These are phyloP conservation scores for Meloidogyne exigua DNA, from an alignment of 1,140 invertebrate genomes.

Conservation along the genomic window DNA sequence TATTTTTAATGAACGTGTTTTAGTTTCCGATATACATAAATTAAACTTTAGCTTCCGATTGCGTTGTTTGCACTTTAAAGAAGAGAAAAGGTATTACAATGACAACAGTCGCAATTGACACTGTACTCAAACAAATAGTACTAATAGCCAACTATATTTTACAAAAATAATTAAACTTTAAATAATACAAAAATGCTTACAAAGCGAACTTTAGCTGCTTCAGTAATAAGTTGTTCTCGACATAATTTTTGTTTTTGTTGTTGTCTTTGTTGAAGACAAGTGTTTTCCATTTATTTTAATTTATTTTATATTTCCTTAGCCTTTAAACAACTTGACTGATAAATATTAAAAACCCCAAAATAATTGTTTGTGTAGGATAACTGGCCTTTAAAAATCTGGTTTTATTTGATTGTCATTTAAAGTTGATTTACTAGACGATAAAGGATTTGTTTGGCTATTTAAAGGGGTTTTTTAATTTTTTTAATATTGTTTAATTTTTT, in stretches of 20 bases:
- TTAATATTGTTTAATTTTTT: not conserved
- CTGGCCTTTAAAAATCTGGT: slow-evolving; percentile 4
- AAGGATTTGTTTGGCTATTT: not conserved
- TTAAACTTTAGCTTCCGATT: slow-evolving; percentile 11
- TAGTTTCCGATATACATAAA: not conserved
- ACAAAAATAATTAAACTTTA: not conserved
- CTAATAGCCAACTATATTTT: slow-evolving; percentile 22
- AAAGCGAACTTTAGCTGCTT: slow-evolving; percentile 17
- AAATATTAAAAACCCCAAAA: not conserved
- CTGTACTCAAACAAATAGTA: slow-evolving; percentile 21
- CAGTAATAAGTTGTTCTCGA: slow-evolving; percentile 5
- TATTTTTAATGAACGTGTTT: too few species aligned
- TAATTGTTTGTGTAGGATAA: not conserved
- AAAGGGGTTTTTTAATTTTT: not conserved
- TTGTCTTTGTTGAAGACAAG: not conserved
- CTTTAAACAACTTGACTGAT: not conserved
- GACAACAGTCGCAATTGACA: slow-evolving; percentile 14
- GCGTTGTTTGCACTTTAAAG: slow-evolving; percentile 14
- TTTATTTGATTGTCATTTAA: not conserved
- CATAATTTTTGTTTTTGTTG: not conserved
- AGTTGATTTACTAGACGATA: not conserved
- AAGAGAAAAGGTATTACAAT: slow-evolving; percentile 22
- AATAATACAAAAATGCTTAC: not conserved
- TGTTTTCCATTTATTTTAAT: not conserved
- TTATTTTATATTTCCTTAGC: too few species aligned